Evolutionary conservation across 2,113 vertebrate species (phyloP).

Genomic region (Toxotes jaculatrix): DNA sequence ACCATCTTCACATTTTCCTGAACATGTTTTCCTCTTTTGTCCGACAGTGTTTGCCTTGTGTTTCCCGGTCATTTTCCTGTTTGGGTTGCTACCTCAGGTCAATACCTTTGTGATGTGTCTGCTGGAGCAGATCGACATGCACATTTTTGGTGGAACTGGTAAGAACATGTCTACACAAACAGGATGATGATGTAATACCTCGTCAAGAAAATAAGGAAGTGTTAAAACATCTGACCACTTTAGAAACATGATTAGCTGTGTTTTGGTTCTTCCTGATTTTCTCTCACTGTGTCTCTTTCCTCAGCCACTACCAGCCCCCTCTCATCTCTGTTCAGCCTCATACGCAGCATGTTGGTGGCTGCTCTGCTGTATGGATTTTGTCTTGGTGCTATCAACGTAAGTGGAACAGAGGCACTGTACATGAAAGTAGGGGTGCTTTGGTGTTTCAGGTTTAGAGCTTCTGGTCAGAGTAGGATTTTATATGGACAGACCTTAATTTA

Average conservation of each 20-base stretch:
- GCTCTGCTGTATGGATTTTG: constrained; percentile 92
- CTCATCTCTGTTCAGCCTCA: constrained; percentile 90
- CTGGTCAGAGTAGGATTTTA: not conserved
- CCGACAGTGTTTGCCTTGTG: constrained; percentile 89
- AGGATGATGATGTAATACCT: not conserved
- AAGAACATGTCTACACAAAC: constrained; percentile 23
- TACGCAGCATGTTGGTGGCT: constrained; percentile 88
- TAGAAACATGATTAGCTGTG: not conserved
- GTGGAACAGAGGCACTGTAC: constrained; percentile 30
- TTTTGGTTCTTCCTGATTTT: not conserved
- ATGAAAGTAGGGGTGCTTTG: not conserved
- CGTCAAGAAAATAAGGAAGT: not conserved
- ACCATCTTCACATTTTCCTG: no score
- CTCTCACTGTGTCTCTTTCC: constrained; percentile 38
- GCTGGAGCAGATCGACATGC: constrained; percentile 94
- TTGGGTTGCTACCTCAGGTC: constrained; percentile 93
- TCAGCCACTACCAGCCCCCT: constrained; percentile 92
- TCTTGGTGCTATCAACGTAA: constrained; percentile 90
- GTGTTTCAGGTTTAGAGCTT: not conserved
- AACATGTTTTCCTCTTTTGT: not conserved
- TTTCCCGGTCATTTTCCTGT: constrained; percentile 92
- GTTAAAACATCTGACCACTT: not conserved
- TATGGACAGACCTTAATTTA: not conserved
- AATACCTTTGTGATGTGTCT: constrained; percentile 95
- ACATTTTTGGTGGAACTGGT: constrained; percentile 93